Evolutionary conservation across 2,888 invertebrate species (phyloP).

Genomic region (Stenodera caucasica): DNA sequence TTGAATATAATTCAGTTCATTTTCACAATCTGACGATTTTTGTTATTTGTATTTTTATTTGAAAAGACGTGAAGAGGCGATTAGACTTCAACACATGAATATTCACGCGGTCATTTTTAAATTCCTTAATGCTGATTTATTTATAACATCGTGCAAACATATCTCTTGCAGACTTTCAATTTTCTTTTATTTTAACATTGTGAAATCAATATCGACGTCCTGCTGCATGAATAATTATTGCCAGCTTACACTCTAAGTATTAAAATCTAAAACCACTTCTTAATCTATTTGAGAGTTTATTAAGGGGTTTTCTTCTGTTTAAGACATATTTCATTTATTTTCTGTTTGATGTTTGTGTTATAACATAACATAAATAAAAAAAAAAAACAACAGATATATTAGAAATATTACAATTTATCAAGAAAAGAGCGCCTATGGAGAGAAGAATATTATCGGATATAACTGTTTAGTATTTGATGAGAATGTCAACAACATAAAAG

Average conservation of each 20-base stretch:
- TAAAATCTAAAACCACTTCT: constrained; percentile 4
- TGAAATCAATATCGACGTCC: constrained; percentile 18
- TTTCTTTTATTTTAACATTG: constrained; percentile 22
- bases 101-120: constrained; percentile 28
- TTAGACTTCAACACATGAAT: constrained; percentile 22
- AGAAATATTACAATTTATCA: constrained; percentile 1
- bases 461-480: not conserved
- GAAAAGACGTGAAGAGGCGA: not conserved
- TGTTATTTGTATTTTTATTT: not conserved
- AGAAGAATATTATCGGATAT: constrained; percentile 1
- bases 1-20: not conserved
- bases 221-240: constrained; percentile 19
- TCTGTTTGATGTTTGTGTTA: constrained; percentile 4
- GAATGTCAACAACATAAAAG: constrained; percentile 4
- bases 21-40: no score
- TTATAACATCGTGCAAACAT: constrained; percentile 23
- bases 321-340: constrained; percentile 13
- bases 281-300: constrained; percentile 2
- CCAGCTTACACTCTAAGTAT: constrained; percentile 4
- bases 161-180: constrained; percentile 18
- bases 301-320: constrained; percentile 10
- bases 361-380: not conserved
- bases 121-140: constrained; percentile 28
- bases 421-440: constrained; percentile 3
- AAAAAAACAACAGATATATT: constrained; percentile 2